phyloP scores from a whole-genome alignment of 2,797 vertebrate species.

The Paramormyrops hopkinsi region DNA sequence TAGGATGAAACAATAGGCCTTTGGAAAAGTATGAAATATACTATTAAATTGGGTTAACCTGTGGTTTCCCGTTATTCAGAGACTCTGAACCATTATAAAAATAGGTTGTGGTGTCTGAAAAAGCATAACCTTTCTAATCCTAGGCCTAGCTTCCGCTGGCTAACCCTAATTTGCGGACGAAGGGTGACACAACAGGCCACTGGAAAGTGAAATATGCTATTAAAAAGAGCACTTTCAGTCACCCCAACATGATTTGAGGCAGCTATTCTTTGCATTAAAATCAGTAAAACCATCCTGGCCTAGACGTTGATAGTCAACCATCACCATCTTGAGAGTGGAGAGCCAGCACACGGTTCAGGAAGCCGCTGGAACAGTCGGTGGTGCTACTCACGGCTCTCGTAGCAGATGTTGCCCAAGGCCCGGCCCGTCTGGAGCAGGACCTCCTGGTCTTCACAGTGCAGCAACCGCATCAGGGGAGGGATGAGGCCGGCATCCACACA shows the following conservation, averaged over 20 bases:
- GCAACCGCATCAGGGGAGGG: slow-evolving; percentile 84
- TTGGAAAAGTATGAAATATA: no score
- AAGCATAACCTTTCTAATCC: no score
- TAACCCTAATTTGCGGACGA: background rate
- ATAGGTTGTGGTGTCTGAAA: no score
- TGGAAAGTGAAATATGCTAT: background rate
- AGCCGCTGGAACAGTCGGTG: background rate
- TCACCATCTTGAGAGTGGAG: background rate
- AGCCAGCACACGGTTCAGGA: background rate
- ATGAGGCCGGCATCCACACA: slow-evolving; percentile 91
- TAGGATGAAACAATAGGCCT: no score
- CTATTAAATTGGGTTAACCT: no score
- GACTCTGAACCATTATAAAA: no score
- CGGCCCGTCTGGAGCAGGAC: slow-evolving; percentile 92
- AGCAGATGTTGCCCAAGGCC: slow-evolving; percentile 97
- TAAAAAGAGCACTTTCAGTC: background rate
- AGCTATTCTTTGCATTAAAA: background rate
- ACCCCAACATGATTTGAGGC: background rate
- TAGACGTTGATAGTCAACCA: background rate
- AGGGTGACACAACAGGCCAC: background rate
- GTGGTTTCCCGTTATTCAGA: no score
- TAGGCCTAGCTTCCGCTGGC: no score
- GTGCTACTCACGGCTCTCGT: slow-evolving; percentile 93
- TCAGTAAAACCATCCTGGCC: background rate
- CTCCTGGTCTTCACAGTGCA: slow-evolving; percentile 89